Evolutionary conservation across 2,888 invertebrate genomes (phyloP), one percentile per base, ranked within the genome.

Genomic region (Zaprionus lineosus): DNA sequence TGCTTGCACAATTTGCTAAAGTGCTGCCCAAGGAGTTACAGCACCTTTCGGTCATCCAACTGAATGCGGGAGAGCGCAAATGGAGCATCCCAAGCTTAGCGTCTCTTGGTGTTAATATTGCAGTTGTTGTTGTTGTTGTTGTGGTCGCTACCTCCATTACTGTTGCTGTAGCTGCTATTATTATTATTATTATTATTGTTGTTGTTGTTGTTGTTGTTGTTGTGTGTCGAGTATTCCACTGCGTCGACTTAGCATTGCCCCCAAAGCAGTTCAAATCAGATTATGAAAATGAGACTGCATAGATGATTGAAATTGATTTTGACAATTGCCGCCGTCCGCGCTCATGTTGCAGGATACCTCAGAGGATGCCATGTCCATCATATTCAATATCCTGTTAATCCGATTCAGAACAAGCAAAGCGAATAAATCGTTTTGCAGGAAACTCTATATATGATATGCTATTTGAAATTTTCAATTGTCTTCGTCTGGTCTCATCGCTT

Each of bases 1-100:
- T 61, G n/a, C 40, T 53, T 50, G 57, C 47, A 66, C 82, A 78
- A 78, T 84, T 78, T 78, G 57, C 36, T 64, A 67, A 74, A 78
- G 78, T 84, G 84, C 68, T 75, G 53, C 57, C 71, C 60, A 57
- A 71, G 70, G 70, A 69, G 60, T 26, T 55, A 6, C 41, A 37
- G 46, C 50, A 65, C 36, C 50, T 41, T 36, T 46, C 58, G 28
- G 33, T 16, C 51, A n/a, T 15, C 37, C 14, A 51, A 57, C 36
- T 41, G 64, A 28, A 37, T 51, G 26, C 36, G 9, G 36, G 7
- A 18, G 14, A 6, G 12, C 28, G 39, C 37, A 59, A 59, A 50
- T 69, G 53, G 29, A n/a, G 53, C 44, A 19, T 18, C 31, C 15
- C 33, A 40, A 26, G 5, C 18, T 39, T 31, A 56, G 39, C 39